Evolutionary conservation across 2,113 vertebrate genomes (phyloP).

Genomic region (Sturnira hondurensis): DNA sequence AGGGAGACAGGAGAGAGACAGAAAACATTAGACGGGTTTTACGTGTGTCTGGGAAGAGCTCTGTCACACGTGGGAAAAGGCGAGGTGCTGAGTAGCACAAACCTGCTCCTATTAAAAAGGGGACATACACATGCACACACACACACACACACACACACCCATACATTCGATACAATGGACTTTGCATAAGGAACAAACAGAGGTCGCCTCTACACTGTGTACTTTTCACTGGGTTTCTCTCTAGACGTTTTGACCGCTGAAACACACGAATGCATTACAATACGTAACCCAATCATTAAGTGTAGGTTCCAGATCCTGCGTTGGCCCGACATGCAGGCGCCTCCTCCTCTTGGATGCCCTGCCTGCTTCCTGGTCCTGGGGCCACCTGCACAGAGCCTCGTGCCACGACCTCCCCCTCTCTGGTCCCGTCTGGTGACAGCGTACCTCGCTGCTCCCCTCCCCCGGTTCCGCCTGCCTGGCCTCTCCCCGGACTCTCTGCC

Average conservation of each 20-base stretch:
- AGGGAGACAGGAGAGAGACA: not conserved
- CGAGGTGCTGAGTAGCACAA: not conserved
- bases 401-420: not conserved
- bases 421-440: accelerated
- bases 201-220: no score
- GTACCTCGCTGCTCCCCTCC: not conserved
- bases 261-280: not conserved
- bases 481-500: not conserved
- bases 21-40: not conserved
- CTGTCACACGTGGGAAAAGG: not conserved
- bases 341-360: not conserved
- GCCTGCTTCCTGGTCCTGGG: not conserved
- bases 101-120: not conserved
- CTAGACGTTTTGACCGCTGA: not conserved
- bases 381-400: no score
- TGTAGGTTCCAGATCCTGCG: not conserved
- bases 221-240: not conserved
- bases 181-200: not conserved
- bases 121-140: no score
- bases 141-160: no score
- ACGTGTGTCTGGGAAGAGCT: not conserved
- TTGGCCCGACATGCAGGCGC: accelerated
- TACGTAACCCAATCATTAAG: not conserved
- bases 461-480: no score
- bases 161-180: not conserved